A percentile compares a stretch with the other conserved stretches of the same genome.
Conservation (phyloP, 2,113 vertebrate species). For the Raja brachyura region DNA sequence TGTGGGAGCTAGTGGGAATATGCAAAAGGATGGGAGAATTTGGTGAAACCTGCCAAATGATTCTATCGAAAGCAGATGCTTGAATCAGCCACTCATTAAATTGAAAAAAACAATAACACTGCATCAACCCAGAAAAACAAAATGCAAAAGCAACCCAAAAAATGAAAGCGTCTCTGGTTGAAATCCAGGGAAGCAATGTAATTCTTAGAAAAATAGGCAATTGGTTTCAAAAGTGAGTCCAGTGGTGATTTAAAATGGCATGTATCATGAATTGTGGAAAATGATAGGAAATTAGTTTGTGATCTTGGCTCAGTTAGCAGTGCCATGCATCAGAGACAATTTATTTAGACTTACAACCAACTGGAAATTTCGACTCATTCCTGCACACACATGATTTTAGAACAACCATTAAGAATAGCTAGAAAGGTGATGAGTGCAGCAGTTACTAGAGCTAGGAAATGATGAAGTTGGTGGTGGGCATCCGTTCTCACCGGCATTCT, state of each 20-base stretch:
- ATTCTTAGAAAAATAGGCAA: background rate
- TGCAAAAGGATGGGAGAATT: background rate
- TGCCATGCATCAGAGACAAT: background rate
- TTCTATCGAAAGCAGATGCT: constrained; percentile 14
- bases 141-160: background rate
- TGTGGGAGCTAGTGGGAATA: background rate
- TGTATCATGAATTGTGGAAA: background rate
- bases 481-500: background rate
- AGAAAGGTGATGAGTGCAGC: background rate
- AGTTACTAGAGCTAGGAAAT: background rate
- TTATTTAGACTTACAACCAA: constrained; percentile 18
- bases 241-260: constrained; percentile 13
- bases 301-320: background rate
- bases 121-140: background rate
- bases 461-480: background rate
- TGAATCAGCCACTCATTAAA: constrained; percentile 1
- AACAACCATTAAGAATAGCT: constrained; percentile 13
- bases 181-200: background rate
- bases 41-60: background rate
- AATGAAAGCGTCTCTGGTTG: background rate
- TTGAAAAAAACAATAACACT: constrained; percentile 1
- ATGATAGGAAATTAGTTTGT: constrained; percentile 3
- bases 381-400: background rate
- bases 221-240: background rate
- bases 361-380: background rate